Conservation (phyloP, 2,113 vertebrate genomes). For the Lepus timidus region DNA sequence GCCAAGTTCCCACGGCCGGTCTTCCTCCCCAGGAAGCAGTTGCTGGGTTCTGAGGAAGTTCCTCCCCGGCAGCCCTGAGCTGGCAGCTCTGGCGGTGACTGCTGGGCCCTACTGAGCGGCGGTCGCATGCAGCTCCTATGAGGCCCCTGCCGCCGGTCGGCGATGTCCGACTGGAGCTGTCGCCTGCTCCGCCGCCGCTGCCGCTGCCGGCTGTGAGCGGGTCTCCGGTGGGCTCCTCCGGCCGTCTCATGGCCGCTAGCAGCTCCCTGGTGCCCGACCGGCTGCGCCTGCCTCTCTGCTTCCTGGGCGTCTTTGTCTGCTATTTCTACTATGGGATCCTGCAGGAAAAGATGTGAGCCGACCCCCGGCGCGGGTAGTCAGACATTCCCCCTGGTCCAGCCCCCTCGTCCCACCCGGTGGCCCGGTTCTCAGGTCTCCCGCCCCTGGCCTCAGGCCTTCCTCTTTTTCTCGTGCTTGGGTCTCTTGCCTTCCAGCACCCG, state of each 20-base stretch:
- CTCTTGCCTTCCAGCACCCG: not conserved
- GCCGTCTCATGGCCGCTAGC: constrained; percentile 82
- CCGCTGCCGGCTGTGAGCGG: constrained; percentile 84
- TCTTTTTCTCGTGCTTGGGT: not conserved
- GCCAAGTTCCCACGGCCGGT: not conserved
- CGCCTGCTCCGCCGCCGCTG: constrained; percentile 64
- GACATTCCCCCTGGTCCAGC: fast-evolving
- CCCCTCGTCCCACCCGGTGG: not conserved
- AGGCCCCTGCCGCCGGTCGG: constrained; percentile 83
- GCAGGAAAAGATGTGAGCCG: constrained; percentile 96
- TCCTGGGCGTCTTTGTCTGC: constrained; percentile 96
- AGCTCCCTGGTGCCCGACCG: constrained; percentile 89
- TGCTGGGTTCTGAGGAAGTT: not conserved
- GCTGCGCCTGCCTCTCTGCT: constrained; percentile 93
- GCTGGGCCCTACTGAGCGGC: not conserved
- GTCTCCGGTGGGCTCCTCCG: constrained; percentile 69
- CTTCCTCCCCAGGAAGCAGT: not conserved
- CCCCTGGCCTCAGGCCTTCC: not conserved
- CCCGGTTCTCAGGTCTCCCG: not conserved
- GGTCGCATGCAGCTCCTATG: constrained; percentile 84
- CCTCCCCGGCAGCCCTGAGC: not conserved
- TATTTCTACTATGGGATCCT: constrained; percentile 99
- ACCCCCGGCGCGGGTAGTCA: not conserved
- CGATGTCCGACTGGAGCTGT: constrained; percentile 86
- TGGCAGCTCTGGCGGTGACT: not conserved